Evolutionary conservation across 2,888 invertebrate genomes (phyloP), one percentile per base, ranked within the genome.

Genomic region (Pristionchus arcanus): DNA sequence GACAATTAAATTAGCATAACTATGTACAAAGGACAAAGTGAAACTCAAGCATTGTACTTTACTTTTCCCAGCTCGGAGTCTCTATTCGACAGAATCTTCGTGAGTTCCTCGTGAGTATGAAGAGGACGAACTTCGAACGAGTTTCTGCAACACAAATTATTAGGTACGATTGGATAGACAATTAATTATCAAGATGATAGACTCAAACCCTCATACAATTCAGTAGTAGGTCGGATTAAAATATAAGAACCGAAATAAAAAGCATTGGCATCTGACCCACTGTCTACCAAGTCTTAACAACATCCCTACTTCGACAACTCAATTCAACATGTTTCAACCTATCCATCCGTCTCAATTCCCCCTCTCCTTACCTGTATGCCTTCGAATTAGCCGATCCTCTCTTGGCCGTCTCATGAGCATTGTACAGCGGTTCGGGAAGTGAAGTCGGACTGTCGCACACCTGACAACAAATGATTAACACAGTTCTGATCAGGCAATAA

Each of bases 401-500:
- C 55, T 84, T 84, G 16, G 84, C 84, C 19, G 28, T 55, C 34
- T 84, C 84, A 31, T 84, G 84, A 1, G 84, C 84, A 28, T 53
- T 28, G 84, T 55, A 84, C 31, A 84, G 37, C 4, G 84, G 84
- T 34, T 84, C 84, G 53, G 84, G 84, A 16, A 84, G 84, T 2
- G 84, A 84, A 16, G 55, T 55, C 16, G 84, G 84, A 16, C 25
- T n/a, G 34, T 84, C 84, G 19, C 84, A 84, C 25, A 84, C 49
- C 84, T 84, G 55, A 84, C 19, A 68, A 28, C 7, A 68, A 28
- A 68, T n/a, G 7, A 59, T 59, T 25, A 3, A 13, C 19, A 59
- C 59, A 59, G 59, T 59, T 4, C 15, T 59, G 59, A 5, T 7
- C 59, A 59, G 19, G n/a, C n/a, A 59, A 59, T 21, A 59, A 59